Percentiles rank a stretch among this genome's conserved stretches.
These are phyloP conservation scores for Anoura caudifer DNA, from an alignment of 2,113 vertebrate genomes.

Conservation along the genomic window DNA sequence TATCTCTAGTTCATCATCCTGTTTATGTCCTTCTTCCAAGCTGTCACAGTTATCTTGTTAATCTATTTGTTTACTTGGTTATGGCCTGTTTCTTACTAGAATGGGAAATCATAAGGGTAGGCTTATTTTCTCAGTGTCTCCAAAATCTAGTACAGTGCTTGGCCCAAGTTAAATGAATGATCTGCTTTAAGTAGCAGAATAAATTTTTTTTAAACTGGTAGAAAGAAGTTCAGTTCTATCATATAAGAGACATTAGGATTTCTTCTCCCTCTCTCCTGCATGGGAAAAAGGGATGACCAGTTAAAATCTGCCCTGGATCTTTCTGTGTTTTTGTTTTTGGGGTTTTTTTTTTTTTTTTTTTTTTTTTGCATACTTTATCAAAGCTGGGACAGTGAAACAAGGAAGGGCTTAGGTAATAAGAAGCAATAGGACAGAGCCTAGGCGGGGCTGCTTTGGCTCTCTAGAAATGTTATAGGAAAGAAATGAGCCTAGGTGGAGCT, in stretches of 20 bases:
- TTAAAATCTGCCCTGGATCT: slow-evolving; percentile 20
- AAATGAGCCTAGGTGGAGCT: too few relatives aligned
- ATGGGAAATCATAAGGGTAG: neutral
- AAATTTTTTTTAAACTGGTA: slow-evolving; percentile 39
- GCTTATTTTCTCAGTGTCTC: neutral
- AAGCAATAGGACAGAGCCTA: too few relatives aligned
- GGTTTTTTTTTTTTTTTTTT: neutral
- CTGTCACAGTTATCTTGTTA: slow-evolving; percentile 18
- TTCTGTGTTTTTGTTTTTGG: neutral
- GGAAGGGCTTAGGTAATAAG: too few relatives aligned
- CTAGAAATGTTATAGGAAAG: too few relatives aligned
- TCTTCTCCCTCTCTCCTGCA: neutral
- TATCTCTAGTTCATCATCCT: neutral
- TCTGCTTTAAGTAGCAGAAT: slow-evolving; percentile 43
- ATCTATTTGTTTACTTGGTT: neutral
- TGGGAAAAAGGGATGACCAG: slow-evolving; percentile 5
- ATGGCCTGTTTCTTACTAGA: slow-evolving; percentile 37
- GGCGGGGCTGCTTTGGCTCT: too few relatives aligned
- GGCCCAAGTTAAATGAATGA: slow-evolving; percentile 31
- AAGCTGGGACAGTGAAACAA: too few relatives aligned
- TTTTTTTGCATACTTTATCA: too few relatives aligned
- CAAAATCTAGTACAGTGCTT: neutral
- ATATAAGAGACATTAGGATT: neutral
- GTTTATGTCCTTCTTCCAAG: neutral
- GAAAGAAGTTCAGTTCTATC: slow-evolving; percentile 27